Base-by-base conservation (phyloP, 1,140 invertebrate species). In the Aphidius ervi region DNA sequence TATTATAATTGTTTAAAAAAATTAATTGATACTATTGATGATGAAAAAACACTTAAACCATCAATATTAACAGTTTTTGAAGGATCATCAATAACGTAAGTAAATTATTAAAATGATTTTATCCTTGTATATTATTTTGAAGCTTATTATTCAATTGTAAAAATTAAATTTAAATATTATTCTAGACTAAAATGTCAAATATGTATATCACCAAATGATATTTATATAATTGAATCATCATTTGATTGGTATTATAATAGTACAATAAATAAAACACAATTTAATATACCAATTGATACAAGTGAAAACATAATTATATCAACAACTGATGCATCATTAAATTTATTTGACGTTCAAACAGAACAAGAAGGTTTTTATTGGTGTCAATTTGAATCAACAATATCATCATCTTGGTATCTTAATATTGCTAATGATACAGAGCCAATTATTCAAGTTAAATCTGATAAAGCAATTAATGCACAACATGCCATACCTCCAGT, bases 321-420 rank as follows among this genome's bases (percentile, higher is more conserved):
- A 10, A 67, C 73, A 5, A 68, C 78, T 41, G 77, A 81, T 56
- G 72, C 69, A 66, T 67, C 65, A 42, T 68, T 85, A 46, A 67
- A 74, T 42, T 75, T 85, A 39, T 80, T 79, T 57, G 82, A 83
- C 64, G 66, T 83, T 42, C 62, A 76, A 45, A 46, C 8, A 41
- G 68, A 74, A 57, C 72, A 82, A 67, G 75, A 72, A 37, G 83
- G 83, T 20, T 64, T 77, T 61, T 85, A 84, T 65, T 75, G 80
- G 65, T 85, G 83, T 62, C 68, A 68, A 65, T 62, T 82, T 9
- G 77, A 74, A 42, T 69, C 78, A 53, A 72, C 71, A 9, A 47
- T 74, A 48, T 73, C 71, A 7, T 66, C 75, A 42, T 68, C 74
- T 37, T 79, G 80, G 68, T 82, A 80, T 72, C 64, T 84, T 49